Evolutionary conservation across 2,113 vertebrate species (phyloP).

Genomic region (Coptodon rendalli): DNA sequence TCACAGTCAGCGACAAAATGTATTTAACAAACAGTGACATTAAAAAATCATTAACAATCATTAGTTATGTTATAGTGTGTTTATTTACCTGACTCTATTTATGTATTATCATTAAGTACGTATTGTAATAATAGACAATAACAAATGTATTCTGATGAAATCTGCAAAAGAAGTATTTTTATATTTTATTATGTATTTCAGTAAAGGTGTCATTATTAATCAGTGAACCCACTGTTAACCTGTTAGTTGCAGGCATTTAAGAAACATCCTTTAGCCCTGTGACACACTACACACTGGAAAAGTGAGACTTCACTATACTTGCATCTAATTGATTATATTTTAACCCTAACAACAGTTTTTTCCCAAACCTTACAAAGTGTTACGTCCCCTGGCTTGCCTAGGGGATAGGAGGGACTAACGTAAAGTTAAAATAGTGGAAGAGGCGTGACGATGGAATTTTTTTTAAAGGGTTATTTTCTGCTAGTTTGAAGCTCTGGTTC

Average conservation of each 20-base stretch:
- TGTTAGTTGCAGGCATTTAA: not conserved
- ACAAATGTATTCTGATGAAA: not conserved
- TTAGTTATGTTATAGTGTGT: not conserved
- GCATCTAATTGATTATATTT: not conserved
- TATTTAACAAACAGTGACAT: not conserved
- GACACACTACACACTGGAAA: not conserved
- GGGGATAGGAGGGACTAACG: not conserved
- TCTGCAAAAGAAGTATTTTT: not conserved
- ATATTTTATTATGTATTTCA: not conserved
- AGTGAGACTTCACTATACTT: not conserved
- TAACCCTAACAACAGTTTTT: not conserved
- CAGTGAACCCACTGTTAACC: not conserved
- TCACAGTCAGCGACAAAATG: not conserved
- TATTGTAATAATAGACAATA: not conserved
- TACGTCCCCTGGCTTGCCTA: accelerated
- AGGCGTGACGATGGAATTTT: accelerated
- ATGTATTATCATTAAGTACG: not conserved
- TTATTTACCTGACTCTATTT: not conserved
- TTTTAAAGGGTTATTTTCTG: not conserved
- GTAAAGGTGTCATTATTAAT: not conserved
- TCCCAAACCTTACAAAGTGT: not conserved
- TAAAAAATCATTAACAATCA: not conserved
- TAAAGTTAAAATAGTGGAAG: not conserved
- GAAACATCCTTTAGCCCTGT: not conserved
- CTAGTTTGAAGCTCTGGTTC: not conserved